These are phyloP conservation scores for Poeciliopsis gracilis DNA, from an alignment of 2,797 vertebrate species.

Conservation along the genomic window DNA sequence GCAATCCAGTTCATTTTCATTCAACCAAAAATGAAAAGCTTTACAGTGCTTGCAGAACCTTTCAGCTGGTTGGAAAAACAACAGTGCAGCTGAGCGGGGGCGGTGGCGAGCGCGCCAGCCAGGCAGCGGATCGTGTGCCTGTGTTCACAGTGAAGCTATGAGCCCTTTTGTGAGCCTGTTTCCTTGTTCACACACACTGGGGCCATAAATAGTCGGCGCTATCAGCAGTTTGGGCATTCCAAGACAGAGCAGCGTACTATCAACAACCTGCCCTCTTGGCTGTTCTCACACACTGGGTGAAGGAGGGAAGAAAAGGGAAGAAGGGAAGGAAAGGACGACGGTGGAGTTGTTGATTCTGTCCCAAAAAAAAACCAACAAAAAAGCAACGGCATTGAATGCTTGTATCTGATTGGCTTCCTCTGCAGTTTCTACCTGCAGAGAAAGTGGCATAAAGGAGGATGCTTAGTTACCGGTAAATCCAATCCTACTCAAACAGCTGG, in stretches of 20 bases:
- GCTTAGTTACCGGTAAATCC: neutral
- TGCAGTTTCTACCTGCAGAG: neutral
- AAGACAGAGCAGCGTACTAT: slow-evolving; percentile 52
- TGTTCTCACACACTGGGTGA: slow-evolving; percentile 52
- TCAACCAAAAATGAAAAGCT: neutral
- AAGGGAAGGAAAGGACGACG: neutral
- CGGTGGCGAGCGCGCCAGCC: neutral
- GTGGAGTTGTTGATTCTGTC: neutral
- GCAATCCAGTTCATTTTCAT: neutral
- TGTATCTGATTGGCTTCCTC: neutral
- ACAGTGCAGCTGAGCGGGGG: neutral
- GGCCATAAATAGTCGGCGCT: slow-evolving; percentile 68
- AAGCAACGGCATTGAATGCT: neutral
- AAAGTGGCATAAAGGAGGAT: too few species aligned
- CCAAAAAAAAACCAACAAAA: neutral
- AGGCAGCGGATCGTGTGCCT: slow-evolving; percentile 27
- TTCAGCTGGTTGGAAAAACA: neutral
- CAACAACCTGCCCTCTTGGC: slow-evolving; percentile 56
- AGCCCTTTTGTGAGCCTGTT: slow-evolving; percentile 37
- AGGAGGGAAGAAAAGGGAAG: neutral
- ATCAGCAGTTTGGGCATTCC: slow-evolving; percentile 69
- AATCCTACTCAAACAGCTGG: neutral
- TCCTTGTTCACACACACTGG: slow-evolving; percentile 65
- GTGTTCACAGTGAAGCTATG: slow-evolving; percentile 36
- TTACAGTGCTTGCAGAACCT: neutral